Conservation (phyloP, 2,888 invertebrate genomes). For the Schizaphis graminum region DNA sequence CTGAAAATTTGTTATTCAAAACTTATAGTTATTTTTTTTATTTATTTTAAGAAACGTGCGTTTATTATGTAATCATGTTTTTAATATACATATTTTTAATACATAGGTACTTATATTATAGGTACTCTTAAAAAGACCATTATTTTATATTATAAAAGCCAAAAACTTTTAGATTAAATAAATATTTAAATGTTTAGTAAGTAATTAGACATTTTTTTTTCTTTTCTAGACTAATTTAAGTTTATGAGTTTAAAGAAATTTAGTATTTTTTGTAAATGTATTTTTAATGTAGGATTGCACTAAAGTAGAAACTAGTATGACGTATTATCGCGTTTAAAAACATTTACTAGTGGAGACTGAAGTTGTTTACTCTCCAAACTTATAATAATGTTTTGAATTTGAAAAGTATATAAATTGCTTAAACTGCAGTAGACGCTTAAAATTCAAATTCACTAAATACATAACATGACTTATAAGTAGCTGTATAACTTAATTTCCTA, state of each 20-base stretch:
- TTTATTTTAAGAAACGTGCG: neutral
- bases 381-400: neutral
- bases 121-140: neutral
- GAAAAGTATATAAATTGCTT: neutral
- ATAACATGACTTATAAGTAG: neutral
- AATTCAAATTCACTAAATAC: neutral
- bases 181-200: neutral
- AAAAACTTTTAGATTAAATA: neutral
- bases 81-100: neutral
- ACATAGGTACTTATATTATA: neutral
- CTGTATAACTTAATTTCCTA: neutral
- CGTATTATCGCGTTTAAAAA: neutral
- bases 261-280: neutral
- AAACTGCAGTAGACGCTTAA: neutral
- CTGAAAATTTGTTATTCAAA: neutral
- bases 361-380: neutral
- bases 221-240: neutral
- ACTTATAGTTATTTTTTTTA: neutral
- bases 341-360: neutral
- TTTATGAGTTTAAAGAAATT: neutral
- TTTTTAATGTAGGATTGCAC: neutral
- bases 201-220: neutral
- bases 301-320: neutral
- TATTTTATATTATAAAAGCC: neutral
- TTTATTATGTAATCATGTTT: neutral